phyloP scores from a whole-genome alignment of 2,888 invertebrate species.

The Andrena trimmerana region DNA sequence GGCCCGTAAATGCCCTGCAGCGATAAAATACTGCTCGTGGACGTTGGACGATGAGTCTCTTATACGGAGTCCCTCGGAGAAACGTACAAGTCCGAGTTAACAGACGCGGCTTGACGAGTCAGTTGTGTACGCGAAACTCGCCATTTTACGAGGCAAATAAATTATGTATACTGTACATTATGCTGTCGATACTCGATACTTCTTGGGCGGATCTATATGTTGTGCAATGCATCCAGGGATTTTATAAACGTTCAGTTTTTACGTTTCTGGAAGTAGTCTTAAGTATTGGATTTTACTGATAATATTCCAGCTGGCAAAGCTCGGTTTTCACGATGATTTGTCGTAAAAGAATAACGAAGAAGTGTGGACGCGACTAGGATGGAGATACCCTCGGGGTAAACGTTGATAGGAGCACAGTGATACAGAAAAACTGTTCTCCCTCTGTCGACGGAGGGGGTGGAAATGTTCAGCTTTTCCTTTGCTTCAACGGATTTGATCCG shows the following conservation, averaged over 20 bases:
- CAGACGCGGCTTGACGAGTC: not conserved
- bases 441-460: not conserved
- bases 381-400: not conserved
- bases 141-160: not conserved
- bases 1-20: slow-evolving; percentile 51
- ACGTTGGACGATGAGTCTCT: slow-evolving; percentile 20
- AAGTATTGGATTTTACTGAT: too few species aligned
- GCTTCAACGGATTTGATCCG: slow-evolving; percentile 49
- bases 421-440: slow-evolving; percentile 26
- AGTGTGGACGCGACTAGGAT: not conserved
- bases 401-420: not conserved
- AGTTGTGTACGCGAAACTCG: not conserved
- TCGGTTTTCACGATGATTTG: not conserved
- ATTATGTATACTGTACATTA: not conserved
- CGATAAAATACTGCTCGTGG: slow-evolving; percentile 52
- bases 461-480: slow-evolving; percentile 43
- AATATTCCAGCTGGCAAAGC: too few species aligned
- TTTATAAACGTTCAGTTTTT: too few species aligned
- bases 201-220: too few species aligned
- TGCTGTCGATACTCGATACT: too few species aligned
- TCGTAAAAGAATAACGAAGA: not conserved
- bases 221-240: too few species aligned
- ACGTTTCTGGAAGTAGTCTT: too few species aligned
- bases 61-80: not conserved
- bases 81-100: not conserved